A percentile compares a stretch with the other conserved stretches of the same genome.
phyloP scores from a whole-genome alignment of 1,140 invertebrate genomes.

The Brachionus rotundiformis region DNA sequence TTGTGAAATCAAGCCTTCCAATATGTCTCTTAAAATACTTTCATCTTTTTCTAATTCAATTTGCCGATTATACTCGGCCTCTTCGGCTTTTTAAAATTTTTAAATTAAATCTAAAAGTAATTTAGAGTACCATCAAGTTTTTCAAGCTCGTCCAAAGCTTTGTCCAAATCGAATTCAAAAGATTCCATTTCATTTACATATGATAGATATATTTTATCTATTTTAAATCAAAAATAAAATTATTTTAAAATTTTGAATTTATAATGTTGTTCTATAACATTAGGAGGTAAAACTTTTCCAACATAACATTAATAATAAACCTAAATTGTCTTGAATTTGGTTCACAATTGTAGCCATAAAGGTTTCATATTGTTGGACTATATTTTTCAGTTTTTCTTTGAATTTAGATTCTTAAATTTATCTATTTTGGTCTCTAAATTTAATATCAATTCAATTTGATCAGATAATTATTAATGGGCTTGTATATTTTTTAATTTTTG shows the following conservation, averaged over 20 bases:
- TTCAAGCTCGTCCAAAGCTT: constrained; percentile 42
- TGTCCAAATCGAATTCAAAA: constrained; percentile 16
- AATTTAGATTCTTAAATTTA: no score
- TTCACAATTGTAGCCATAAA: no score
- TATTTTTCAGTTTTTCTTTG: no score
- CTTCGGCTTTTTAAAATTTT: background rate
- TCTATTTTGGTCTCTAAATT: no score
- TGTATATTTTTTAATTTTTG: no score
- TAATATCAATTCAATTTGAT: no score
- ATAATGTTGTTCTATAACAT: constrained; percentile 3
- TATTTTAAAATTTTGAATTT: constrained; percentile 1
- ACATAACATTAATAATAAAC: constrained; percentile 8
- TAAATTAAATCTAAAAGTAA: no score
- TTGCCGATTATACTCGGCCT: background rate
- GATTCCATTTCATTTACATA: constrained; percentile 25
- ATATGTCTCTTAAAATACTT: background rate
- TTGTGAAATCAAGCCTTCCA: background rate
- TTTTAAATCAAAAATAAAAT: background rate
- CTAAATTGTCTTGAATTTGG: no score
- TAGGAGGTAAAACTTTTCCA: background rate
- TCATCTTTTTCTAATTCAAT: background rate
- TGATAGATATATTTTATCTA: background rate
- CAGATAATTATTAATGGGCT: no score
- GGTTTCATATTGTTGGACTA: no score
- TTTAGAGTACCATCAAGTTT: constrained; percentile 6